Conservation (phyloP, 2,797 vertebrate genomes). For the Rhadinocentrus ornatus region DNA sequence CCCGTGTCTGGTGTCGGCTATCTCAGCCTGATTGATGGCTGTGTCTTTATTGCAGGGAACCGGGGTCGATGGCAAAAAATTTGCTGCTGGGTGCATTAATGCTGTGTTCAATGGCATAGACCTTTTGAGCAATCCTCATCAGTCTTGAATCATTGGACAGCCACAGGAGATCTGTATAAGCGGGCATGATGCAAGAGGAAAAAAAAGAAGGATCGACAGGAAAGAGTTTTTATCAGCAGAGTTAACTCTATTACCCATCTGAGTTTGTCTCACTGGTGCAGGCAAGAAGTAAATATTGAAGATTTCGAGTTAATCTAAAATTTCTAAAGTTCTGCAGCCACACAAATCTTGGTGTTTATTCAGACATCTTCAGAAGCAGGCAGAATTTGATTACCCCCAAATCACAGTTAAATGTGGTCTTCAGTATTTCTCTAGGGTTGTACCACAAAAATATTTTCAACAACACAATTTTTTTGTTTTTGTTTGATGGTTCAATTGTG, state of each 20-base stretch:
- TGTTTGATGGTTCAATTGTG: no score
- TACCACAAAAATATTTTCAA: neutral
- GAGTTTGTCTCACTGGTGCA: constrained; percentile 37
- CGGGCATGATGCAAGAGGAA: constrained; percentile 61
- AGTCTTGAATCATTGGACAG: constrained; percentile 77
- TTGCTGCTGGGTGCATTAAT: constrained; percentile 81
- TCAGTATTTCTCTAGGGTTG: neutral
- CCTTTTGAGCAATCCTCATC: constrained; percentile 80
- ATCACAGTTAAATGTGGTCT: neutral
- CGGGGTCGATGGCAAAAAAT: constrained; percentile 80
- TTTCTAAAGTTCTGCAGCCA: constrained; percentile 1
- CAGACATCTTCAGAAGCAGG: neutral
- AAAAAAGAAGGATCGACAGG: constrained; percentile 26
- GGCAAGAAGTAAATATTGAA: constrained; percentile 25
- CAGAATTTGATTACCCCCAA: neutral
- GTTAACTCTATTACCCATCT: constrained; percentile 55
- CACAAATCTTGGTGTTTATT: constrained; percentile 12
- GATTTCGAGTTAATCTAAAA: constrained; percentile 28
- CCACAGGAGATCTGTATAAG: constrained; percentile 67
- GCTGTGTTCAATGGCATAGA: constrained; percentile 75
- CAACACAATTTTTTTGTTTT: no score
- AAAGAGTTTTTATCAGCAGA: constrained; percentile 59
- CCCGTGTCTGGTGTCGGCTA: constrained; percentile 73
- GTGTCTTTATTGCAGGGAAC: constrained; percentile 74
- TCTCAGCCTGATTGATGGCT: constrained; percentile 79